Conservation (phyloP, 2,113 vertebrate genomes). For the Apodemus speciosus region DNA sequence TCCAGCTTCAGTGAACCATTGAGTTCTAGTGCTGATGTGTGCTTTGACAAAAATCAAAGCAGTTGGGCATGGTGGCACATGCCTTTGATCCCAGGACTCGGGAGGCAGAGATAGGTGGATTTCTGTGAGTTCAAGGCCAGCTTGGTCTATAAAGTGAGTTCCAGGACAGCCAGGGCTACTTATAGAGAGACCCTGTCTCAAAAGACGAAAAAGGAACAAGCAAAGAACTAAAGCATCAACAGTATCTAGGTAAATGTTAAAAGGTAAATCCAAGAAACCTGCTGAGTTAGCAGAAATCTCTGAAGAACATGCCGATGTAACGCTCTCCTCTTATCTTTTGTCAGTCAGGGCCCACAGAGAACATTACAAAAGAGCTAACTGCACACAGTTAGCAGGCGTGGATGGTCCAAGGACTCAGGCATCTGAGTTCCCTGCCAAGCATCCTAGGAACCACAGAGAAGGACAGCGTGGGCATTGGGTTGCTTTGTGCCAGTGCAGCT, state of each 20-base stretch:
- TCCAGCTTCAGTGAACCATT: not conserved
- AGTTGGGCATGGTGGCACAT: not conserved
- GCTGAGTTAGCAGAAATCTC: constrained; percentile 17
- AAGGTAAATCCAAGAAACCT: constrained; percentile 18
- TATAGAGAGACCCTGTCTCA: not conserved
- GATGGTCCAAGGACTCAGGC: not conserved
- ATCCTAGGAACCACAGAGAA: not conserved
- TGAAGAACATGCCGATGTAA: not conserved
- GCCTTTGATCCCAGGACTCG: not conserved
- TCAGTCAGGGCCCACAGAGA: not conserved
- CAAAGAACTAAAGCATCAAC: not conserved
- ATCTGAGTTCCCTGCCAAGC: not conserved
- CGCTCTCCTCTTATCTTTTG: not conserved
- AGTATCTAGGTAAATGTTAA: not conserved
- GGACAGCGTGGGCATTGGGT: not conserved
- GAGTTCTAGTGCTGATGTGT: not conserved
- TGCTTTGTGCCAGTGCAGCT: not conserved
- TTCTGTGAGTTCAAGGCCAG: not conserved
- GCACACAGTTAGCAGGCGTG: not conserved
- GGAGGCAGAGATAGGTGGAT: not conserved
- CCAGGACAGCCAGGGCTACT: not conserved
- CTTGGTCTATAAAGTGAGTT: not conserved
- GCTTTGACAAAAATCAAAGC: not conserved
- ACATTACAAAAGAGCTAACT: not conserved
- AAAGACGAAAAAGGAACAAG: not conserved